Conservation (phyloP, 2,113 vertebrate genomes). For the Heterochromis multidens region DNA sequence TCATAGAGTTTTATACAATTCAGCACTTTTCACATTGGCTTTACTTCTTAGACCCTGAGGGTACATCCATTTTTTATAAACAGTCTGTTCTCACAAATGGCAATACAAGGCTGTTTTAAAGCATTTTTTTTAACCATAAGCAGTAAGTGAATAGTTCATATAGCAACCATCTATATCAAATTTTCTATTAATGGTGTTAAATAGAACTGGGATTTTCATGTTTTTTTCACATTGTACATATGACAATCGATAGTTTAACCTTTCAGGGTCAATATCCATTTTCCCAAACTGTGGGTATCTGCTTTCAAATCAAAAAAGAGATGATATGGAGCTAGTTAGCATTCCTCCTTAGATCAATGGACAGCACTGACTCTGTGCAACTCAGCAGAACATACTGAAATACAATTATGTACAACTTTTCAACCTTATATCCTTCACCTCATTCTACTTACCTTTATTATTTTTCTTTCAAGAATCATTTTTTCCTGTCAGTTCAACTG, state of each 20-base stretch:
- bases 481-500: conserved; percentile 33
- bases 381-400: not conserved
- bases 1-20: not conserved
- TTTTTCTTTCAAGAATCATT: conserved; percentile 8
- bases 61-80: not conserved
- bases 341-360: not conserved
- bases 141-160: not conserved
- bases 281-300: not conserved
- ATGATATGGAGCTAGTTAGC: conserved; percentile 2
- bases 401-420: not conserved
- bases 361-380: not conserved
- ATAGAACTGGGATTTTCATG: not conserved
- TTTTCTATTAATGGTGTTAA: not conserved
- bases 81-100: not conserved
- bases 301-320: not conserved
- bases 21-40: not conserved
- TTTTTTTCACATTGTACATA: not conserved
- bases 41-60: not conserved
- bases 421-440: conserved; percentile 11
- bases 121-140: not conserved
- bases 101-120: not conserved
- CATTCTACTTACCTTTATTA: not conserved
- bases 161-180: not conserved
- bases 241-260: not conserved
- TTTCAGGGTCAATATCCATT: not conserved